Conservation (phyloP, 2,113 vertebrate genomes). For the Notarius lentiginosus region DNA sequence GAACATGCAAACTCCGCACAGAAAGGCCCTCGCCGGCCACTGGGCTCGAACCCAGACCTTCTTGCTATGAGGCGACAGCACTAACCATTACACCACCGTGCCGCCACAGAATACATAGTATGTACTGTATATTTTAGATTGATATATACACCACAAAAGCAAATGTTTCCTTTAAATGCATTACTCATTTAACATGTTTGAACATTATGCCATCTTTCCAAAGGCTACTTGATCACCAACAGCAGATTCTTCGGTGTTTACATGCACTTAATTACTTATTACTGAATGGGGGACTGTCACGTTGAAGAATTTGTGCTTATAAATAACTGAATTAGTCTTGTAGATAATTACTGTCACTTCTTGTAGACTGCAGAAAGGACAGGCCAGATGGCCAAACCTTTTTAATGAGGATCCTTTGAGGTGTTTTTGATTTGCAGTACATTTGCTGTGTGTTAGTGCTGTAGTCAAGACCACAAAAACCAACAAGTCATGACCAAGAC, state of each 20-base stretch:
- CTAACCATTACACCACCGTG: no score
- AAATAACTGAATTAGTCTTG: neutral
- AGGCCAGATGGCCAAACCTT: neutral
- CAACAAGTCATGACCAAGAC: no score
- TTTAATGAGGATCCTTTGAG: constrained; percentile 1
- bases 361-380: neutral
- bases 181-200: neutral
- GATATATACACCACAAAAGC: neutral
- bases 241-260: no score
- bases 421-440: neutral
- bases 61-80: no score
- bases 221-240: neutral
- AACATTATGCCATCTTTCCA: neutral
- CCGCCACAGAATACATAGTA: neutral
- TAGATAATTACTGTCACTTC: neutral
- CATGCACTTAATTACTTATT: neutral
- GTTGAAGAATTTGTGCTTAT: constrained; percentile 1
- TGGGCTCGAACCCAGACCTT: no score
- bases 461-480: no score
- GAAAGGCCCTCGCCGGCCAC: no score
- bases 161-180: neutral
- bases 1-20: no score
- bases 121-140: neutral
- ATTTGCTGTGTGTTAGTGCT: neutral
- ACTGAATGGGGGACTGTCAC: neutral